A percentile compares a stretch with the other conserved stretches of the same genome.
Conservation (phyloP, 2,888 invertebrate species). For the Lepeophtheirus nordmannii region DNA sequence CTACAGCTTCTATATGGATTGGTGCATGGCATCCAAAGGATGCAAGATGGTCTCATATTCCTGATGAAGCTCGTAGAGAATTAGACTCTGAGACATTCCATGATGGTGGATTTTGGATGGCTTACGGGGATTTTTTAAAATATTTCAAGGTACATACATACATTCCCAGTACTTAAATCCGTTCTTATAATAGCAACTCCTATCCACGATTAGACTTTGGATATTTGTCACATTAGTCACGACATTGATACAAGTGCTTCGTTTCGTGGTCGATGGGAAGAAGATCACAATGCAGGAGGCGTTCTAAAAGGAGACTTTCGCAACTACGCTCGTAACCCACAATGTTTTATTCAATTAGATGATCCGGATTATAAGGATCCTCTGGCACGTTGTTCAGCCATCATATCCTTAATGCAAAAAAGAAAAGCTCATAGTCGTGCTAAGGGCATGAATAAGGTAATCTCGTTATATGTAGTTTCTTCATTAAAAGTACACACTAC, state of each 20-base stretch:
- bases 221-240: slow-evolving; percentile 22
- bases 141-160: slow-evolving; percentile 7
- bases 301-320: slow-evolving; percentile 21
- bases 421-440: slow-evolving; percentile 6
- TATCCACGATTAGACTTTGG: neutral
- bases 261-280: slow-evolving; percentile 23
- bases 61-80: slow-evolving; percentile 18
- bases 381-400: slow-evolving; percentile 6
- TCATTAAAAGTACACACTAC: neutral
- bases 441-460: slow-evolving; percentile 22
- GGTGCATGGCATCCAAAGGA: slow-evolving; percentile 23
- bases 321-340: slow-evolving; percentile 21
- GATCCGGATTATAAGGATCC: slow-evolving; percentile 18
- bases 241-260: slow-evolving; percentile 11
- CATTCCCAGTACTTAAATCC: too few species aligned
- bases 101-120: slow-evolving; percentile 25
- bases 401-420: slow-evolving; percentile 21
- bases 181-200: too few species aligned
- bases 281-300: slow-evolving; percentile 21
- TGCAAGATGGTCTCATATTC: slow-evolving; percentile 20
- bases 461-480: neutral
- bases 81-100: slow-evolving; percentile 23
- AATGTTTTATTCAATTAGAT: slow-evolving; percentile 21
- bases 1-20: slow-evolving; percentile 8
- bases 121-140: slow-evolving; percentile 20